Base-by-base conservation (phyloP, 2,113 vertebrate genomes). In the Hucho hucho region DNA sequence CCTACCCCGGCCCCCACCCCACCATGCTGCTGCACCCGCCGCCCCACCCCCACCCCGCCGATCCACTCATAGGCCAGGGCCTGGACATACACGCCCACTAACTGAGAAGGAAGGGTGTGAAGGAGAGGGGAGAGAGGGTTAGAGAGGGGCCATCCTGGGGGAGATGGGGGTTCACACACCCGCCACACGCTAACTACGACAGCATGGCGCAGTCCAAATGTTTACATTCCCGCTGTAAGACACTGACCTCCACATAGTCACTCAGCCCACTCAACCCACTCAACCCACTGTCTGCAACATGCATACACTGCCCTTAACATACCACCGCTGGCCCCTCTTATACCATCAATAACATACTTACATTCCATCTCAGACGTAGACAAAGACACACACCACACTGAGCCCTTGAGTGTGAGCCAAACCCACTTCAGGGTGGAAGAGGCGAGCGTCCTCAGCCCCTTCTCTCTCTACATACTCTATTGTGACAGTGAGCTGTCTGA, bases 31-130 rank as follows among this genome's bases (percentile, higher is more conserved):
- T 92, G 24, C 92, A 93, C 80, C 91, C 93, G 0, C 89, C 92
- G 0, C 92, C 92, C 20, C 93, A 93, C 47, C 81, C 92, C 53
- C 93, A 93, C 86, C 91, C 92, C 0, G 81, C 92, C 11, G 93
- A 94, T 75, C 88, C 91, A 13, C 92, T 93, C 64, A 83, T 93
- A 74, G 86, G 91, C 69, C 93, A 92, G 83, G 90, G 90, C 86
- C 92, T 93, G 79, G 93, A 94, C 88, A 93, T 94, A 79, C 91
- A 94, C 2, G 93, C 93, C 83, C 94, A 95, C 87, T 95, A 92
- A 90, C 88, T 61, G 78, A 58, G 70, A 56, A 16, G 59, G 25
- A 70, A 68, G 37, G 37, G 37, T 43, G 37, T 43, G 37, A 43
- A 43, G 37, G 2, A 43, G 37, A 43, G 37, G 9, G 32, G 32